Base-by-base conservation (phyloP, 2,888 invertebrate genomes). In the Tenthredo livida region DNA sequence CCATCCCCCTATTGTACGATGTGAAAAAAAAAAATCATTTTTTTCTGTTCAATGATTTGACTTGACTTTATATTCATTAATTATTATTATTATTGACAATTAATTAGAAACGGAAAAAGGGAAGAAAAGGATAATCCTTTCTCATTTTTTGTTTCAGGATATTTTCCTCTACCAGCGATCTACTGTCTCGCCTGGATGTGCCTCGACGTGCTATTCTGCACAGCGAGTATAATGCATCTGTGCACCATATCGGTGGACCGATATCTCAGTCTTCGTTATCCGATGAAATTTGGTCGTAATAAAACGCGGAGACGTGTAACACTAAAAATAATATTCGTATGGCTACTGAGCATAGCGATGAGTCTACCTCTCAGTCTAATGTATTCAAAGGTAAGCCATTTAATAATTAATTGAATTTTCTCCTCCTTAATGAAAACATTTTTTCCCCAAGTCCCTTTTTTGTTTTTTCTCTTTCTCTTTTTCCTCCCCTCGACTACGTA, bases 181-280 rank as follows among this genome's bases (percentile, higher is more conserved):
- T 97, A 97, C 94, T 98, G 99, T 93, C 96, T 99, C 88, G 97
- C 97, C 84, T 99, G 98, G 98, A 98, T 98, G 89, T 98, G 98
- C 90, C 95, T 98, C 91, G 99, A 99, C 94, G 99, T 99, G 2
- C 94, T 99, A 0, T 98, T 98, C 92, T 99, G 99, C 94, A 99
- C 99, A 0, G 98, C 99, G 1, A 98, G 98, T 88, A 99, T 99
- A 90, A 97, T 99, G 96, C 99, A 99, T 93, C 95, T 99, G 70
- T 99, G 99, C 92, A 99, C 98, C 67, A 99, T 99, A 92, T 98
- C 98, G 87, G 97, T 99, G 87, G 99, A 99, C 94, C 96, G 99
- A 90, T 99, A 98, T 93, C 95, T 98, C 78, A 98, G 98, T 40
- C 95, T 98, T 84, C 96, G 98, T 33, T 98, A 98, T 91, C 99